Evolutionary conservation across 2,113 vertebrate genomes (phyloP).

Genomic region (Crotalus viridis): DNA sequence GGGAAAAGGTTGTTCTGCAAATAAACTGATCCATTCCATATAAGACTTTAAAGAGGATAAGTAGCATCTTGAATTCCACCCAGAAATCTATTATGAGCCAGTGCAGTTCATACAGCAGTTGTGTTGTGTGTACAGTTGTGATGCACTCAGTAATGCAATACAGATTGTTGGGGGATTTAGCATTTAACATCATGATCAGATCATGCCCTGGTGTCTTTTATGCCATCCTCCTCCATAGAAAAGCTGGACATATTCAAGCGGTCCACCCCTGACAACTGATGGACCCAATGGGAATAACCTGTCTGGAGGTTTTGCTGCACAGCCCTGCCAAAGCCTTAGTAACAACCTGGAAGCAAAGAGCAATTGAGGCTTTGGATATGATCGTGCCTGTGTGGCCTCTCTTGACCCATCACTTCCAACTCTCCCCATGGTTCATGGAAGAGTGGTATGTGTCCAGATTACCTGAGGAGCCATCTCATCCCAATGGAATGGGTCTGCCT

Average conservation of each 20-base stretch:
- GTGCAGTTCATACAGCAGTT: not conserved
- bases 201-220: not conserved
- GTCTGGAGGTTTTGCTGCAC: not conserved
- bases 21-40: not conserved
- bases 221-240: not conserved
- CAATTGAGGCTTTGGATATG: not conserved
- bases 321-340: not conserved
- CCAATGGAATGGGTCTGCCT: not conserved
- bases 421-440: not conserved
- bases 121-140: not conserved
- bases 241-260: not conserved
- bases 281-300: not conserved
- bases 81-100: not conserved
- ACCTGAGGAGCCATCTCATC: not conserved
- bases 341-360: not conserved
- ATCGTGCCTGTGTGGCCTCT: not conserved
- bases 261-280: not conserved
- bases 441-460: not conserved
- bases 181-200: not conserved
- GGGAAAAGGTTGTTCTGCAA: not conserved
- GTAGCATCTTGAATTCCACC: not conserved
- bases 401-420: not conserved
- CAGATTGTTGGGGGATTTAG: not conserved
- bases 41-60: not conserved
- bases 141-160: not conserved